Evolutionary conservation across 2,888 invertebrate species (phyloP).

Genomic region (Vanessa cardui): DNA sequence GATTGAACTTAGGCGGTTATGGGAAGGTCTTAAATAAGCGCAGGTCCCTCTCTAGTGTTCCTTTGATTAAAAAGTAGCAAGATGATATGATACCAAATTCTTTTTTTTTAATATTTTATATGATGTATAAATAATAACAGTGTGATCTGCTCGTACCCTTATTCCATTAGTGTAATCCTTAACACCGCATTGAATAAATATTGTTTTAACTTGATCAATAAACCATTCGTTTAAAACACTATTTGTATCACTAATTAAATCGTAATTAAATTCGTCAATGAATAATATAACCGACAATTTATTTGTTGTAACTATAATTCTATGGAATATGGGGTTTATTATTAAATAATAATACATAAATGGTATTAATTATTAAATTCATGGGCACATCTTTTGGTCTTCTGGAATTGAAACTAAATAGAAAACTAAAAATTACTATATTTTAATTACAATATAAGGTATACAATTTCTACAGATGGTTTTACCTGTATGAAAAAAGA

Average conservation of each 20-base stretch:
- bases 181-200: constrained; percentile 7
- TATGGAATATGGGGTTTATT: too few relatives aligned
- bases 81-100: too few relatives aligned
- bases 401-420: too few relatives aligned
- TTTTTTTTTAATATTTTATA: background rate
- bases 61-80: too few relatives aligned
- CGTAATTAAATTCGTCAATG: background rate
- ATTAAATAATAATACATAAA: too few relatives aligned
- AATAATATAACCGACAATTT: background rate
- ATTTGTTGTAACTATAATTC: too few relatives aligned
- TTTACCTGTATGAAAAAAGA: background rate
- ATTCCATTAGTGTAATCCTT: constrained; percentile 11
- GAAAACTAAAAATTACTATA: too few relatives aligned
- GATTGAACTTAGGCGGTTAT: too few relatives aligned
- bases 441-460: background rate
- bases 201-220: constrained; percentile 16
- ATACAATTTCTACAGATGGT: too few relatives aligned
- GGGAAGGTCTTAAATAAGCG: too few relatives aligned
- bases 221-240: constrained; percentile 8
- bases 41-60: too few relatives aligned
- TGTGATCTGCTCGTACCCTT: constrained; percentile 1
- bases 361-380: background rate
- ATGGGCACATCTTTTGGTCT: too few relatives aligned
- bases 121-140: background rate
- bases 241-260: constrained; percentile 9